Base-by-base conservation (phyloP, 2,888 invertebrate genomes). In the Spicauda simplicius region DNA sequence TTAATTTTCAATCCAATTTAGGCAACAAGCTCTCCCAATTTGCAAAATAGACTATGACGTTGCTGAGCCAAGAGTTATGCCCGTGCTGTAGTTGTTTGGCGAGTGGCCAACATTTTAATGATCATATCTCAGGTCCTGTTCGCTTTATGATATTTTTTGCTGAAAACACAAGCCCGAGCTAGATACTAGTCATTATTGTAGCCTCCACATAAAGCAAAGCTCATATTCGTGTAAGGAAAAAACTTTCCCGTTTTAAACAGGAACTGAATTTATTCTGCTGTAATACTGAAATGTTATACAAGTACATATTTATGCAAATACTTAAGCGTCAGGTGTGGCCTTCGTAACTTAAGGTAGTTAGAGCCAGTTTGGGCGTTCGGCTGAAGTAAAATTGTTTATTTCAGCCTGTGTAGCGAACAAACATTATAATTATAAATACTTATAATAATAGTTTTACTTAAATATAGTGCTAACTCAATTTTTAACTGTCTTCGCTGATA, bases 141-240 rank as follows among this genome's bases (percentile, higher is more conserved):
- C 52, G 20, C 57, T 64, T 64, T 64, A 48, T 55, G 19, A 52
- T 64, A 58, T 64, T 64, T 64, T 64, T 52, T 64, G 30, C 59
- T 25, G 12, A 45, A 50, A 48, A 50, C 50, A 30, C 59, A 16
- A 30, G 12, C 48, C 16, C 25, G 45, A 25, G 16, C n/a, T 59
- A 50, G 30, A 50, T 30, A 20, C 33, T 10, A 1, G 33, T 5
- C 3, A 25, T 25, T 25, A 33, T 33, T 33, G 8, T 33, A 33
- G 1, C 1, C 33, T 10, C 6, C 3, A n/a, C 7, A 41, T 14
- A 41, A 41, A 41, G 41, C 12, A 14, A 41, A 41, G 14, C 14
- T 41, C 41, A 41, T 41, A 41, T 41, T 41, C 14, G 41, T 11
- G 14, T 41, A 14, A 41, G n/a, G n/a, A n/a, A 41, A 41, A 41